These are phyloP conservation scores for Acrobasis repandana DNA, from an alignment of 2,888 invertebrate species.

Conservation along the genomic window DNA sequence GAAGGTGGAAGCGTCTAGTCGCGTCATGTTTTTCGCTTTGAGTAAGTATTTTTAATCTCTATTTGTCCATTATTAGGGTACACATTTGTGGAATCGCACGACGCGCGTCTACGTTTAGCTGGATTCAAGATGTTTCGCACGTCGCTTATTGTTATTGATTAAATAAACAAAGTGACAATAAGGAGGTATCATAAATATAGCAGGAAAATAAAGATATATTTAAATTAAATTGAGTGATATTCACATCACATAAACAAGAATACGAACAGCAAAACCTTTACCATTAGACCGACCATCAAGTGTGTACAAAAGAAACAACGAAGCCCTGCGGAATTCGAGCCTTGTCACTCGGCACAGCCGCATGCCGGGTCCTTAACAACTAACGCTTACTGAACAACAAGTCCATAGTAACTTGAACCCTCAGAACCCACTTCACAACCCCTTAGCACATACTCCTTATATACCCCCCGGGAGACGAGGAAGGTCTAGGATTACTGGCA, in stretches of 20 bases:
- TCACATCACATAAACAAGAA: background rate
- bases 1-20: no score
- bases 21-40: no score
- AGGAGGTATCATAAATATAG: no score
- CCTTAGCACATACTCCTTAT: slow-evolving; percentile 24
- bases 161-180: no score
- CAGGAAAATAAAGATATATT: no score
- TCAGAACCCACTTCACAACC: slow-evolving; percentile 28
- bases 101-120: no score
- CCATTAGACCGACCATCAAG: slow-evolving; percentile 9
- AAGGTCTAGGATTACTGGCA: slow-evolving; percentile 38
- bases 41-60: no score
- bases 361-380: slow-evolving; percentile 53
- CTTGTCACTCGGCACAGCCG: slow-evolving; percentile 44
- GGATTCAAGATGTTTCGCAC: no score
- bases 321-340: slow-evolving; percentile 47
- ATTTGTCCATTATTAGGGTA: no score
- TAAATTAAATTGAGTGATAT: no score
- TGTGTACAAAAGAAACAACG: slow-evolving; percentile 40
- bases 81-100: no score
- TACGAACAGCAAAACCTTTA: background rate
- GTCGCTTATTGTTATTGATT: no score
- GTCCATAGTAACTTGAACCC: slow-evolving; percentile 39
- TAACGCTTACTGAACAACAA: slow-evolving; percentile 48
- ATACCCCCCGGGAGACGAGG: slow-evolving; percentile 21